These are phyloP conservation scores for Drosophila biarmipes DNA, from an alignment of 1,140 invertebrate genomes.

Conservation along the genomic window DNA sequence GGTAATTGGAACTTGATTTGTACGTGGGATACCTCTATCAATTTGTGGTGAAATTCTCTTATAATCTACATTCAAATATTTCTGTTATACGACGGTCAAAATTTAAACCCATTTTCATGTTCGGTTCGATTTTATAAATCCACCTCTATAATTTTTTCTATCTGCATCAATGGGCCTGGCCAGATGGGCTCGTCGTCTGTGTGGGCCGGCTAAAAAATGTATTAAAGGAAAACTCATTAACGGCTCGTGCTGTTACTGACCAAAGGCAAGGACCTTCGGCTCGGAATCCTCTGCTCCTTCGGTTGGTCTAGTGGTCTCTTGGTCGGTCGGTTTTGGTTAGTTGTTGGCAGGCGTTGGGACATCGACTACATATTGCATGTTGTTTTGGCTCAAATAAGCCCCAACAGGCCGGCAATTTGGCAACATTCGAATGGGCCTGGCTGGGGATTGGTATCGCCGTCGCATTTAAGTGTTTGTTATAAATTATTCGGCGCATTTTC, in stretches of 20 bases:
- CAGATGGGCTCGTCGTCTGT: not conserved
- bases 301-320: no score
- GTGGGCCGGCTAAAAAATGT: conserved; percentile 32
- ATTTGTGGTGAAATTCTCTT: no score
- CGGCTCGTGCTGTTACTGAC: conserved; percentile 23
- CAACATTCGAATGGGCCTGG: conserved; percentile 51
- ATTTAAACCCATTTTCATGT: no score
- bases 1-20: no score
- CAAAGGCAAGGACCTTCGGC: conserved; percentile 38
- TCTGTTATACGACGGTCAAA: no score
- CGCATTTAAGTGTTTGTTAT: conserved; percentile 63
- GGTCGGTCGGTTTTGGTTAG: not conserved
- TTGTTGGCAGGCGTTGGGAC: conserved; percentile 54
- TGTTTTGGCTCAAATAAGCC: conserved; percentile 56
- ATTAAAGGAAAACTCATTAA: conserved; percentile 55
- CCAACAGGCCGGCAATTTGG: conserved; percentile 66
- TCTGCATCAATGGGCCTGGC: conserved; percentile 15
- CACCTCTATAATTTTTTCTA: not conserved
- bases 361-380: conserved; percentile 55
- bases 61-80: no score
- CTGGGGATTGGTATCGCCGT: conserved; percentile 51
- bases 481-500: conserved; percentile 67
- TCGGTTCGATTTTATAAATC: no score
- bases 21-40: no score
- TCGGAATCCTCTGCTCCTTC: conserved; percentile 15